phyloP scores from a whole-genome alignment of 92 coral and sea anemone genomes.

The Palythoa caribaeorum region DNA sequence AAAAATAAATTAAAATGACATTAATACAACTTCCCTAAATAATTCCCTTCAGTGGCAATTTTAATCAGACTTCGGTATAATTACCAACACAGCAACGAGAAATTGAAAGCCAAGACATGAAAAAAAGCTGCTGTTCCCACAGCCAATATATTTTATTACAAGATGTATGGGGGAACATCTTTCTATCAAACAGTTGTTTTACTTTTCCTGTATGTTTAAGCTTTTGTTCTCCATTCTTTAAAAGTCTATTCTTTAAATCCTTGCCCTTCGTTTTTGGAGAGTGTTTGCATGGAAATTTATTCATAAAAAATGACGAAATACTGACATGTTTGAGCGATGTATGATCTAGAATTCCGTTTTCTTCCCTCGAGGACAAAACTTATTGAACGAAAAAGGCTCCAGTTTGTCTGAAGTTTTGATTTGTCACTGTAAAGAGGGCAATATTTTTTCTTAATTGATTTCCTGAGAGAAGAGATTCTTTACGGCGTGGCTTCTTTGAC shows the following conservation, averaged over 20 bases:
- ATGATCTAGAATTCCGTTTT: background rate
- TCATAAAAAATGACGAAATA: background rate
- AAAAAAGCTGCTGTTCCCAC: background rate
- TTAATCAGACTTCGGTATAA: background rate
- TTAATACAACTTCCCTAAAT: background rate
- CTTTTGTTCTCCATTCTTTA: background rate
- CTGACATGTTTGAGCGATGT: background rate
- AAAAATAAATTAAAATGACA: background rate
- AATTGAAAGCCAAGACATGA: background rate
- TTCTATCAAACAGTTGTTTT: background rate
- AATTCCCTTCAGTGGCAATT: background rate
- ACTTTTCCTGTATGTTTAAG: background rate
- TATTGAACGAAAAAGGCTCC: conserved; percentile 3
- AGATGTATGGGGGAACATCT: background rate
- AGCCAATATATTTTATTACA: background rate
- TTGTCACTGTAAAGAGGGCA: too few relatives aligned
- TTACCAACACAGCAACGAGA: background rate
- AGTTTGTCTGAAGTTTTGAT: background rate
- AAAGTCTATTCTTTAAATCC: background rate
- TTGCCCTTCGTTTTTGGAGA: background rate
- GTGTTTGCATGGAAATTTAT: background rate
- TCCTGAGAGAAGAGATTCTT: background rate
- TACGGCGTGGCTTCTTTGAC: background rate
- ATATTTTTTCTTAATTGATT: background rate
- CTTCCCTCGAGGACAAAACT: background rate